Conservation (phyloP, 2,888 invertebrate species). For the Leistus spinibarbis region DNA sequence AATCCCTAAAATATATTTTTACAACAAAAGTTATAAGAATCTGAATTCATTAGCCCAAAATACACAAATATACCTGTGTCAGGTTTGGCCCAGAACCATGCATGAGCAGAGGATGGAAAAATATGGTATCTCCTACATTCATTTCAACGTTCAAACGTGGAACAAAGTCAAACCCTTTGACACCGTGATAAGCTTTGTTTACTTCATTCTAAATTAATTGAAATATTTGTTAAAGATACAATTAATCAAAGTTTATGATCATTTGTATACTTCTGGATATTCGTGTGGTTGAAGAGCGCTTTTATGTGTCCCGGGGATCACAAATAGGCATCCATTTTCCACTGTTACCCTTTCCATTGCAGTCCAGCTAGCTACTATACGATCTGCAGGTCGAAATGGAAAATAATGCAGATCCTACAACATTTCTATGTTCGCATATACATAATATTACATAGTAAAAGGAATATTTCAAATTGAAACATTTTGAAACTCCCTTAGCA, state of each 20-base stretch:
- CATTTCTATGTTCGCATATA: no score
- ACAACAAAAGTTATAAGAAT: no score
- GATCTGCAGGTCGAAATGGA: conserved; percentile 81
- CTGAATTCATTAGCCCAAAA: no score
- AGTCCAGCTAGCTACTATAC: conserved; percentile 86
- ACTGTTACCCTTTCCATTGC: conserved; percentile 77
- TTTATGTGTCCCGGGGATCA: conserved; percentile 79
- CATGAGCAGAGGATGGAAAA: conserved; percentile 85
- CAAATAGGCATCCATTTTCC: conserved; percentile 83
- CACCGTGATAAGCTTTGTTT: conserved; percentile 75
- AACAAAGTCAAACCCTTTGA: conserved; percentile 55
- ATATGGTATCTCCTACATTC: conserved; percentile 85
- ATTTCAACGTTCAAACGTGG: conserved; percentile 72
- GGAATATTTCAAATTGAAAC: background rate
- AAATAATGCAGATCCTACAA: conserved; percentile 84
- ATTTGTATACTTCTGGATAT: conserved; percentile 5
- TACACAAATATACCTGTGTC: conserved; percentile 66
- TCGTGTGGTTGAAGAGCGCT: conserved; percentile 22
- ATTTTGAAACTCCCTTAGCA: no score
- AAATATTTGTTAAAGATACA: conserved; percentile 6
- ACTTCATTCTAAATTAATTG: conserved; percentile 59
- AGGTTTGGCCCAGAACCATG: conserved; percentile 85
- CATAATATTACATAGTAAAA: no score
- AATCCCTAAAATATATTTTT: conserved; percentile 57
- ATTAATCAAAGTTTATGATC: background rate